These are phyloP conservation scores for Pseudolaguvia tuberculata DNA, from an alignment of 2,113 vertebrate genomes.

Conservation along the genomic window DNA sequence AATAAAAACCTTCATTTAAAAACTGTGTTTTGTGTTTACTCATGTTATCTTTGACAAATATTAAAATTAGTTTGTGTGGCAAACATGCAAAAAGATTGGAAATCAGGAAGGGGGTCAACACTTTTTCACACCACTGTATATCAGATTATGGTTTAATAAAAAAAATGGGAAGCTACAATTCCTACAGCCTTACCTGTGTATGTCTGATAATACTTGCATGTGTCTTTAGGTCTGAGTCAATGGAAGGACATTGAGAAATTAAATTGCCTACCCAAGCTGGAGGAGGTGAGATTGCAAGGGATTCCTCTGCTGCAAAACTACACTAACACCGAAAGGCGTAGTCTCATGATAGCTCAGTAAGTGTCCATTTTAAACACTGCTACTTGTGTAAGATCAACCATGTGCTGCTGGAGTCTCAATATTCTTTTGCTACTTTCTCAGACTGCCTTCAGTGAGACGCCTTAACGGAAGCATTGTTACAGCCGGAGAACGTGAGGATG, in stretches of 20 bases:
- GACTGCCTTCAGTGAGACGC: slow-evolving; percentile 81
- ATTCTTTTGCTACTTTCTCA: slow-evolving; percentile 51
- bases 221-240: slow-evolving; percentile 77
- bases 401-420: neutral
- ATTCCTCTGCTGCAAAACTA: slow-evolving; percentile 91
- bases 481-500: slow-evolving; percentile 86
- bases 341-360: slow-evolving; percentile 85
- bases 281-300: slow-evolving; percentile 89
- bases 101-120: no score
- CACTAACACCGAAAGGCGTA: slow-evolving; percentile 87
- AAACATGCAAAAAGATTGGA: no score
- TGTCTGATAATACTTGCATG: neutral
- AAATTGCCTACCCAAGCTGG: slow-evolving; percentile 89
- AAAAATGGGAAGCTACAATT: no score
- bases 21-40: no score
- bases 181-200: neutral
- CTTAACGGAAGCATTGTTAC: slow-evolving; percentile 90
- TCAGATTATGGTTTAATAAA: no score
- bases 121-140: no score
- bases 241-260: slow-evolving; percentile 98
- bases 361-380: slow-evolving; percentile 34
- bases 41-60: no score
- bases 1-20: no score
- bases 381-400: neutral
- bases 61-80: no score